Conservation (phyloP, 2,113 vertebrate species). For the Solea solea region DNA sequence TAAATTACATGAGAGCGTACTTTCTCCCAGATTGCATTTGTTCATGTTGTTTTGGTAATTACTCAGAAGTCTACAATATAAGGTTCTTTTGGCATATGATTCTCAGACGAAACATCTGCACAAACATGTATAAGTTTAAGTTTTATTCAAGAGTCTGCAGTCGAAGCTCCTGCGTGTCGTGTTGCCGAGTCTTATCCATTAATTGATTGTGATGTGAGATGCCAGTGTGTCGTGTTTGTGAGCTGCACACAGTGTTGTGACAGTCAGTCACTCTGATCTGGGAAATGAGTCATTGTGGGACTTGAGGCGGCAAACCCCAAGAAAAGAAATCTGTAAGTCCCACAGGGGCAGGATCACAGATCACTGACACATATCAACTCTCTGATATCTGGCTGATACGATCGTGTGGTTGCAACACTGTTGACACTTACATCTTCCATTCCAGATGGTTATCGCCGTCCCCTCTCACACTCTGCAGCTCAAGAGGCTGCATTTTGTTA, state of each 20-base stretch:
- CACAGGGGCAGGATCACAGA: conserved; percentile 58
- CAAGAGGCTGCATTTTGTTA: conserved; percentile 4
- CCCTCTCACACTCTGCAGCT: neutral
- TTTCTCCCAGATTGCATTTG: no score
- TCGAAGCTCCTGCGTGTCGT: neutral
- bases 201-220: conserved; percentile 42
- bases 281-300: conserved; percentile 60
- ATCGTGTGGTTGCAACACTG: conserved; percentile 48
- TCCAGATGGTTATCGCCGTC: conserved; percentile 58
- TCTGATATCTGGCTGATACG: conserved; percentile 64
- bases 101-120: no score
- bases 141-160: neutral
- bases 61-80: no score
- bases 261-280: conserved; percentile 65
- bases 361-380: conserved; percentile 59
- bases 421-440: conserved; percentile 54
- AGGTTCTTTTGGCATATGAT: no score
- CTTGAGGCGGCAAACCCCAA: conserved; percentile 26
- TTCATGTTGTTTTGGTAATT: no score
- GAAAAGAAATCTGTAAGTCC: conserved; percentile 29
- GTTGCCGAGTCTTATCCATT: conserved; percentile 15
- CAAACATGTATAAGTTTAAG: no score
- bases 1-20: no score
- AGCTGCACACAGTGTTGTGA: conserved; percentile 58
- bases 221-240: conserved; percentile 21